A percentile compares a stretch with the other conserved stretches of the same genome.
These are phyloP conservation scores for Sinonovacula constricta DNA, from an alignment of 1,140 invertebrate genomes.

Conservation along the genomic window DNA sequence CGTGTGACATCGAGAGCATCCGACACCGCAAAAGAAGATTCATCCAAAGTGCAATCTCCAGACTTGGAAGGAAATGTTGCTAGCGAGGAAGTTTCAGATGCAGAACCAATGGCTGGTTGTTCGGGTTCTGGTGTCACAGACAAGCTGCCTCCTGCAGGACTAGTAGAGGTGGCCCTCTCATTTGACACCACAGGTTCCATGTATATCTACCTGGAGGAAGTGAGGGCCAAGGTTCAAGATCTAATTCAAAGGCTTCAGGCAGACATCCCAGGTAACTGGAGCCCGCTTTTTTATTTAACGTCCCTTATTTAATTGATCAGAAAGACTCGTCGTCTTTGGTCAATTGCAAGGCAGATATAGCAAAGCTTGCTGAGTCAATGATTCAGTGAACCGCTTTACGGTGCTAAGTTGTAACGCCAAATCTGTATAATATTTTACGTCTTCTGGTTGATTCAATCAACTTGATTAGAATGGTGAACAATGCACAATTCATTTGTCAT, in stretches of 20 bases:
- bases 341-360: no score
- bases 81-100: background rate
- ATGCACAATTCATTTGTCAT: no score
- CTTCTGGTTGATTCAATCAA: no score
- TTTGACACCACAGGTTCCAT: conserved; percentile 78
- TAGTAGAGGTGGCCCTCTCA: conserved; percentile 73
- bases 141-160: conserved; percentile 55
- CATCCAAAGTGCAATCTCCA: background rate
- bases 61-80: background rate
- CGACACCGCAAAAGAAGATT: background rate
- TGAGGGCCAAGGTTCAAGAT: conserved; percentile 67
- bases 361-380: no score
- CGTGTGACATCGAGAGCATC: background rate
- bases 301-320: no score
- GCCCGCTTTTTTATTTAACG: no score
- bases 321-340: no score
- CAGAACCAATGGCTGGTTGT: background rate
- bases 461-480: no score
- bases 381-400: no score
- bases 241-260: conserved; percentile 69
- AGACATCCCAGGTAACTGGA: conserved; percentile 69
- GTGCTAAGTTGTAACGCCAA: no score
- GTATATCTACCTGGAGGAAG: conserved; percentile 67
- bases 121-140: no score
- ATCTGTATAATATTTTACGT: no score